Conservation (phyloP, 2,113 vertebrate genomes). For the Agapornis roseicollis region DNA sequence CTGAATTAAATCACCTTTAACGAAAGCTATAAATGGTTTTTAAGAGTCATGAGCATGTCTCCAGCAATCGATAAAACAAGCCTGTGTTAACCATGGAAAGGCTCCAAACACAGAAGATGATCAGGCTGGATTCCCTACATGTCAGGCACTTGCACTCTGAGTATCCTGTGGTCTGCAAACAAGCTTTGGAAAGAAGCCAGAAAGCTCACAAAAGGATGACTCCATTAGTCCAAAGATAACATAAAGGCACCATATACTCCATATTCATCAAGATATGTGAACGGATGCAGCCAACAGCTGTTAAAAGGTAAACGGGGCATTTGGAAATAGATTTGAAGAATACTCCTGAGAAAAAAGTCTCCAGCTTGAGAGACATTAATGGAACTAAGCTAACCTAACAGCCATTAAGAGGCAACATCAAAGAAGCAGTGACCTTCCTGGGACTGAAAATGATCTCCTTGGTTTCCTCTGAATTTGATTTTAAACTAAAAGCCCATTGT, state of each 20-base stretch:
- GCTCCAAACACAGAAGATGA: background rate
- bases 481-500: background rate
- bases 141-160: background rate
- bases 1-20: background rate
- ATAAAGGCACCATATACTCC: fast-evolving
- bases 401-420: background rate
- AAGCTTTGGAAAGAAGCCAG: background rate
- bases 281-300: background rate
- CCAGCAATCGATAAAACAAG: background rate
- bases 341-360: background rate
- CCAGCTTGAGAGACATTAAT: background rate
- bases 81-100: background rate
- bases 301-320: background rate
- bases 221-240: background rate
- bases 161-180: background rate
- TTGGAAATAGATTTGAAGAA: background rate
- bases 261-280: fast-evolving
- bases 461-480: background rate
- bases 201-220: background rate
- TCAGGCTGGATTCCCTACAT: background rate
- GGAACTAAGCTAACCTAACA: background rate
- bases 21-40: background rate
- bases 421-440: background rate
- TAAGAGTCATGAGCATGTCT: background rate
- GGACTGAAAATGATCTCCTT: background rate